phyloP scores from a whole-genome alignment of 2,888 invertebrate species.

The Mechanitis messenoides region DNA sequence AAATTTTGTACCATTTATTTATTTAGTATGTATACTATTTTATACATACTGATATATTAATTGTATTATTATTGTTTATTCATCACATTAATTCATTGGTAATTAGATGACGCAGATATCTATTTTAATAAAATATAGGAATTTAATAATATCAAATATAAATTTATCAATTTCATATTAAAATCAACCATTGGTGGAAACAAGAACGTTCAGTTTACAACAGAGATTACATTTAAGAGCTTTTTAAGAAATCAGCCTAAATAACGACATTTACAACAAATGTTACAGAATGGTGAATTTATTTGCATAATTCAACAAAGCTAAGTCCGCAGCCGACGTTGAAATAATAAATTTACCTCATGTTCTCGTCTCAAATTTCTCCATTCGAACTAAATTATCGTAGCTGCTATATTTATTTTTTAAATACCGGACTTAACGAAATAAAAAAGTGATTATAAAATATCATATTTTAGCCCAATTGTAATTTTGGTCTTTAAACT shows the following conservation, averaged over 20 bases:
- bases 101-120: no score
- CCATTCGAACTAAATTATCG: conserved; percentile 65
- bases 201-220: conserved; percentile 58
- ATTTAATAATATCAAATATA: no score
- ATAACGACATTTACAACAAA: conserved; percentile 75
- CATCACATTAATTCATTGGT: no score
- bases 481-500: no score
- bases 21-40: no score
- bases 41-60: no score
- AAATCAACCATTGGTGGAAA: conserved; percentile 37
- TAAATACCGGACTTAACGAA: no score
- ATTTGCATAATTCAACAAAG: conserved; percentile 74
- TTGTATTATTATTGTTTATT: no score
- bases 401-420: conserved; percentile 34
- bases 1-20: no score
- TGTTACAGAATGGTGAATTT: conserved; percentile 76
- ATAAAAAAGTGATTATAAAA: no score
- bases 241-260: conserved; percentile 71
- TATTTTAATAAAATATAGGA: no score
- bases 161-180: background rate
- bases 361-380: conserved; percentile 62
- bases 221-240: conserved; percentile 60
- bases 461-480: no score
- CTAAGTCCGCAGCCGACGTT: conserved; percentile 63
- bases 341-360: conserved; percentile 74